Percentiles rank a stretch among this genome's conserved stretches.
phyloP scores from a whole-genome alignment of 2,797 vertebrate genomes.

The Psittacula derbiana region DNA sequence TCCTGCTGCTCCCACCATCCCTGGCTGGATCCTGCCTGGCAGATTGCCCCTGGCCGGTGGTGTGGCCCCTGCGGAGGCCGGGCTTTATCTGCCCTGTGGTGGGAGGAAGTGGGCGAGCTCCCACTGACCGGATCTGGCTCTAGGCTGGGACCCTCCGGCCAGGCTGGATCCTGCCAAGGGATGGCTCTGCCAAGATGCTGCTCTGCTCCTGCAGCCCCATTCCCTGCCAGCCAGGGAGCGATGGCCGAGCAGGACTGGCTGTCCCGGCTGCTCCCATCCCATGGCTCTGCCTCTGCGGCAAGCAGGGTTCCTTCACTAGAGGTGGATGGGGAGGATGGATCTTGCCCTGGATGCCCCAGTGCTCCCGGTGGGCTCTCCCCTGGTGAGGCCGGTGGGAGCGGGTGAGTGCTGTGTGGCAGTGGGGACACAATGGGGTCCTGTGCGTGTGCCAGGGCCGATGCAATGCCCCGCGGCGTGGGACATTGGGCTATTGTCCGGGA shows the following conservation, averaged over 20 bases:
- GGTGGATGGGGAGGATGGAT: background rate
- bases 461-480: background rate
- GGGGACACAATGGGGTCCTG: constrained; percentile 55
- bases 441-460: background rate
- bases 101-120: background rate
- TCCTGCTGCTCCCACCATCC: background rate
- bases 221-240: background rate
- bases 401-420: background rate
- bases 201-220: background rate
- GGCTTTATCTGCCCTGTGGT: background rate
- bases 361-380: background rate
- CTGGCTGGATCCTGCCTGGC: background rate
- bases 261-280: background rate
- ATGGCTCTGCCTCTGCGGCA: background rate
- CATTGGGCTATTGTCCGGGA: constrained; percentile 58
- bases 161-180: constrained; percentile 23
- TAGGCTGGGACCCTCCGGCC: background rate
- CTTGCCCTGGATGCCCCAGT: background rate
- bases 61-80: background rate
- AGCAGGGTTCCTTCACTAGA: background rate
- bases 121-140: constrained; percentile 63
- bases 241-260: background rate
- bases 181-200: background rate
- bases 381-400: background rate
- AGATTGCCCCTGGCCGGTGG: rapidly evolving